These are phyloP conservation scores for Aldabrachelys gigantea DNA, from an alignment of 2,113 vertebrate species.

Conservation along the genomic window DNA sequence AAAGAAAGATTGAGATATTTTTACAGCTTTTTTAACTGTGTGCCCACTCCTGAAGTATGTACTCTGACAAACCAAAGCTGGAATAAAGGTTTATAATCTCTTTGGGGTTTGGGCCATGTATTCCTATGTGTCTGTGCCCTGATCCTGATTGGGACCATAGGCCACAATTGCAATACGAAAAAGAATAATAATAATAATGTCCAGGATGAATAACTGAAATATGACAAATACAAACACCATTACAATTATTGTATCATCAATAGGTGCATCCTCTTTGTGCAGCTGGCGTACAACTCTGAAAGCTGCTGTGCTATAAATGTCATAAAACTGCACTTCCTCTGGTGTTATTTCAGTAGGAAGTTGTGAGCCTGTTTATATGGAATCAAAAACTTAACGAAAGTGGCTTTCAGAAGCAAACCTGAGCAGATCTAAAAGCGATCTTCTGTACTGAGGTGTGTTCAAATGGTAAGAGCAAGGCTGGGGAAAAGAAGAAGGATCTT, in stretches of 20 bases:
- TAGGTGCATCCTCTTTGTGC: rapidly evolving
- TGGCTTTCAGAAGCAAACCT: constrained; percentile 16
- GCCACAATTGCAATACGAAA: not conserved
- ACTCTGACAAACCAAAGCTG: not conserved
- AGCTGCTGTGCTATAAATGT: constrained; percentile 56
- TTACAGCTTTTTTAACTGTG: not conserved
- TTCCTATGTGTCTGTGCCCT: not conserved
- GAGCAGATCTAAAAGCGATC: not conserved
- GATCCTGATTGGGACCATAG: not conserved
- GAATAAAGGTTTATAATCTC: not conserved
- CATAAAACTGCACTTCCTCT: constrained; percentile 48
- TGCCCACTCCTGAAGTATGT: not conserved
- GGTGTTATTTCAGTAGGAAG: constrained; percentile 46
- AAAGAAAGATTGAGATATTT: not conserved
- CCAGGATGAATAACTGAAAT: not conserved
- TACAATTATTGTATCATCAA: not conserved
- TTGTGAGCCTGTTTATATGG: constrained; percentile 31
- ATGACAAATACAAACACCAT: not conserved
- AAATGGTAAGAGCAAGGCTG: not conserved
- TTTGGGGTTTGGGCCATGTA: not conserved
- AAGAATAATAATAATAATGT: not conserved
- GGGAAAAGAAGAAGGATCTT: not conserved
- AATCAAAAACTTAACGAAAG: constrained; percentile 4
- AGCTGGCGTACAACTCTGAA: constrained; percentile 24
- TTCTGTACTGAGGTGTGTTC: not conserved